These are phyloP conservation scores for Caenorhabditis panamensis DNA, from an alignment of 2,888 invertebrate species.

Conservation along the genomic window DNA sequence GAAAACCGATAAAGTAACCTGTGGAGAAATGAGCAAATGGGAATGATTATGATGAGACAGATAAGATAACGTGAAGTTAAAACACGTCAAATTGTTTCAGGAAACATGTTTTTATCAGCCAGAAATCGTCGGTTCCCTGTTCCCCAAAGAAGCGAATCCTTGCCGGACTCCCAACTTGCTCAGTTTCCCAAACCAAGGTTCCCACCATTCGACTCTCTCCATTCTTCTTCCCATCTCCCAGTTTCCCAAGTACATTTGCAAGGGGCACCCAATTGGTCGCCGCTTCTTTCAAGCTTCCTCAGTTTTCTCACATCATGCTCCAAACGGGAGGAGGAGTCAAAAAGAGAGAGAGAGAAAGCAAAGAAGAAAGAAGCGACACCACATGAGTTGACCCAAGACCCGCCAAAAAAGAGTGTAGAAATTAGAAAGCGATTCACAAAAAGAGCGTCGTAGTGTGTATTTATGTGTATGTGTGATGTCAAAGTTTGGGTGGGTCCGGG, in stretches of 20 bases:
- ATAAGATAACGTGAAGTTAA: too few relatives aligned
- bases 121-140: too few relatives aligned
- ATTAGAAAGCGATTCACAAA: background rate
- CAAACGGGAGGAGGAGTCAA: background rate
- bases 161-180: too few relatives aligned
- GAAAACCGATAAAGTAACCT: background rate
- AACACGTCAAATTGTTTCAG: too few relatives aligned
- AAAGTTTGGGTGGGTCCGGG: background rate
- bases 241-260: constrained; percentile 38
- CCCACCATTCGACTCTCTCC: too few relatives aligned
- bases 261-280: constrained; percentile 16
- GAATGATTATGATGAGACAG: too few relatives aligned
- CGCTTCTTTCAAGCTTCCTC: too few relatives aligned
- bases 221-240: background rate
- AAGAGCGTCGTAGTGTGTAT: background rate
- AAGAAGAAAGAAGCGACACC: too few relatives aligned
- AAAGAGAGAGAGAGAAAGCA: too few relatives aligned
- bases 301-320: constrained; percentile 18
- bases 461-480: background rate
- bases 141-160: too few relatives aligned
- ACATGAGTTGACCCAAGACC: constrained; percentile 33
- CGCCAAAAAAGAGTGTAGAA: constrained; percentile 16
- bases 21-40: background rate
- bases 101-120: too few relatives aligned
- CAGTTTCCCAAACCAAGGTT: too few relatives aligned